Evolutionary conservation across 2,888 invertebrate species (phyloP).

Genomic region (Machimus atricapillus): DNA sequence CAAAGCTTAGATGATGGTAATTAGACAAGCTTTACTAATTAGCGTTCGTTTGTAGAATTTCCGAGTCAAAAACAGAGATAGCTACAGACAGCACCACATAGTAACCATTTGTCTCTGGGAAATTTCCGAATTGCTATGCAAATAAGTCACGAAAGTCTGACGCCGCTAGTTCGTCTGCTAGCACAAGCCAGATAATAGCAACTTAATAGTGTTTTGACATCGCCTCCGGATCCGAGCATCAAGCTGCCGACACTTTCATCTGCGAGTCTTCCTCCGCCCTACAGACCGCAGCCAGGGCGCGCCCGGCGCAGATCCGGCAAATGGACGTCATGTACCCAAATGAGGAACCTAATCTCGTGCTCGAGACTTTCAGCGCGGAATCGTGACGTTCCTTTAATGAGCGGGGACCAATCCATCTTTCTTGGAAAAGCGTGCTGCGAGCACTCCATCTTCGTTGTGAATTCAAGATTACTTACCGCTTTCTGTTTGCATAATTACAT

Average conservation of each 20-base stretch:
- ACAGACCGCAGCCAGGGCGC: not conserved
- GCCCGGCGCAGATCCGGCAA: not conserved
- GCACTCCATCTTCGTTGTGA: conserved; percentile 20
- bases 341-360: not conserved
- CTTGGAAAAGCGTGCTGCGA: not conserved
- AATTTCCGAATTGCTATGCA: not conserved
- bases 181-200: not conserved
- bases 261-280: not conserved
- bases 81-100: not conserved
- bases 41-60: not conserved
- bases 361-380: not conserved
- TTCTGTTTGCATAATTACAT: conserved; percentile 19
- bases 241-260: not conserved
- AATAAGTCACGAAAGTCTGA: not conserved
- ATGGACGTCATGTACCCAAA: not conserved
- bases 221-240: not conserved
- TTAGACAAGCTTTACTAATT: not conserved
- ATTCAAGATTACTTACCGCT: conserved; percentile 8
- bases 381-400: conserved; percentile 38
- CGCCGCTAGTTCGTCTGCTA: not conserved
- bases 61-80: not conserved
- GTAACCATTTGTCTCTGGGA: not conserved
- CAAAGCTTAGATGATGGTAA: not conserved
- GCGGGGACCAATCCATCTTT: conserved; percentile 25
- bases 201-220: conserved; percentile 16